Base-by-base conservation (phyloP, 1,140 invertebrate species). In the Leptinotarsa lineolata region DNA sequence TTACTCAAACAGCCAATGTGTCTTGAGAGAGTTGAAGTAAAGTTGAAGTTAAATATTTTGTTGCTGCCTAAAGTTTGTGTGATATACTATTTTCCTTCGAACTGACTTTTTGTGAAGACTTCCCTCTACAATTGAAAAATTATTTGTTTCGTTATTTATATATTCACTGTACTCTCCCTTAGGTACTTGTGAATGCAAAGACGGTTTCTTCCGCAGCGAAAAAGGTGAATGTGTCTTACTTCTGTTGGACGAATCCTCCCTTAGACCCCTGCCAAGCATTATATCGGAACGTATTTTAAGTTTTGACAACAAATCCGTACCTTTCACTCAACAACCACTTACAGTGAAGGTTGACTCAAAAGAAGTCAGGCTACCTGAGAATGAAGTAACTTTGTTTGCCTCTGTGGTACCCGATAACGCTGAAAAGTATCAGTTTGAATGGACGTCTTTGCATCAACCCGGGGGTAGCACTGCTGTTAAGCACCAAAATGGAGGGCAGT, bases 371-470 rank as follows among this genome's bases (percentile, higher is more conserved):
- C 81, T 95, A 63, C 94, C 94, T 4, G 89, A 91, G 71, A 92
- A 93, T 84, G 90, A 92, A 84, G 91, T 92, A 2, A 92, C 90
- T 4, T 84, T 97, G 46, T 92, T 91, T 18, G 94, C 93, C 1
- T 94, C 91, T 81, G 94, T 92, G 5, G 88, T 94, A 20, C 94
- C 94, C 54, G 89, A 91, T 64, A 68, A 76, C 16, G 76, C 78
- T 22, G 79, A 90, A 66, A 91, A 92, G 82, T 97, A 96, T 82
- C 92, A 92, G 76, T 97, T 96, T 86, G 90, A 92, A 21, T 98
- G 96, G 96, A 93, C 90, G 22, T 86, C 97, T 15, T 86, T 97
- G 46, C 91, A 91, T 71, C 91, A 94, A 81, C 95, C 95, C 1
- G 91, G 92, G 78, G 91, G 90, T 22, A 92, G 93, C 65, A 93